Evolutionary conservation across 2,888 invertebrate genomes (phyloP).

Genomic region (Taphrorychus bicolor): DNA sequence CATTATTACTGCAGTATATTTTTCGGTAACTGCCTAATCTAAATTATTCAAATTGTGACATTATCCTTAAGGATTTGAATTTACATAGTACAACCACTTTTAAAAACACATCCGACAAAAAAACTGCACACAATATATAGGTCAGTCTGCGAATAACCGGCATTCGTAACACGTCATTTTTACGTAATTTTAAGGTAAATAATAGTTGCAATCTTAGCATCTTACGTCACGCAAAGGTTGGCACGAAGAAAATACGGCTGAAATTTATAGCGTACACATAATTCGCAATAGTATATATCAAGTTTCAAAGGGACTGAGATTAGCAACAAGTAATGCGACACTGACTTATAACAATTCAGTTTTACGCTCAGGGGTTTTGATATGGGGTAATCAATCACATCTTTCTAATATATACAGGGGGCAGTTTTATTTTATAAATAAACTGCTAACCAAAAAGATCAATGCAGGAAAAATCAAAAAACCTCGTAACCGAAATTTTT

Average conservation of each 20-base stretch:
- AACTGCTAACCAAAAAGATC: too few species aligned
- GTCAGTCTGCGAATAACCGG: background rate
- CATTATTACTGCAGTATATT: too few species aligned
- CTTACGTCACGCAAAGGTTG: background rate
- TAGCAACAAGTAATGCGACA: background rate
- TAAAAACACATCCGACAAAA: too few species aligned
- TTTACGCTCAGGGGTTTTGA: background rate
- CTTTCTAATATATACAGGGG: too few species aligned
- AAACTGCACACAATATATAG: background rate
- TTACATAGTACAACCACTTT: too few species aligned
- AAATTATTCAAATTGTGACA: too few species aligned
- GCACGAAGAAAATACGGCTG: background rate
- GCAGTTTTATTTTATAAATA: too few species aligned
- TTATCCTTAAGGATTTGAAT: too few species aligned
- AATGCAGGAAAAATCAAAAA: too few species aligned
- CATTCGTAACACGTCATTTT: background rate
- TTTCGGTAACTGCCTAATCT: too few species aligned
- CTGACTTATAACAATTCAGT: background rate
- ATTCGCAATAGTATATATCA: background rate
- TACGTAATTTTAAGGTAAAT: slow-evolving; percentile 1
- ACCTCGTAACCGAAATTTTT: too few species aligned
- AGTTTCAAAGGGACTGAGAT: background rate
- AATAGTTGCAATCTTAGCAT: background rate
- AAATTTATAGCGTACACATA: background rate
- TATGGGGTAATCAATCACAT: background rate